phyloP scores from a whole-genome alignment of 2,797 vertebrate genomes.

The Sebastes kiyomatsui region DNA sequence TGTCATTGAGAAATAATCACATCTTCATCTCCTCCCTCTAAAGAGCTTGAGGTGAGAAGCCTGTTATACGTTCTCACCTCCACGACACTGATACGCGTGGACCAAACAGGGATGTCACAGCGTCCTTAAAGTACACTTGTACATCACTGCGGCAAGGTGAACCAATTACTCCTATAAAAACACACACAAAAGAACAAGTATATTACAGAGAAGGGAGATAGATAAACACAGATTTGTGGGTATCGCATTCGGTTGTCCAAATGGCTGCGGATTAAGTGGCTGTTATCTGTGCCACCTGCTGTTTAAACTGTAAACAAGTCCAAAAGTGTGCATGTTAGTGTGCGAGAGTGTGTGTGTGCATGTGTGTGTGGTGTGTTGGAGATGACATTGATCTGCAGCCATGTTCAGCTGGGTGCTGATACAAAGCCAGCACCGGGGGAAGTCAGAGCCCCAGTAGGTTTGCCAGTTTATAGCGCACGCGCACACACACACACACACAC shows the following conservation, averaged over 20 bases:
- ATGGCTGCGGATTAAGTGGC: conserved; percentile 67
- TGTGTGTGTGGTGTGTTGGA: conserved; percentile 14
- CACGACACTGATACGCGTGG: neutral
- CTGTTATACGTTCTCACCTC: neutral
- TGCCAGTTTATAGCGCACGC: conserved; percentile 39
- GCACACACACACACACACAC: neutral
- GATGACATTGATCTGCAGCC: conserved; percentile 68
- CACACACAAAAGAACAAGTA: neutral
- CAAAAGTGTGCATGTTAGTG: conserved; percentile 35
- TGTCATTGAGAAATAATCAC: neutral
- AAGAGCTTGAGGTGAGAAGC: neutral
- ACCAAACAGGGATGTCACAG: neutral
- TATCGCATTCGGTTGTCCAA: conserved; percentile 48
- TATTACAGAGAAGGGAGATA: neutral
- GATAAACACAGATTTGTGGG: conserved; percentile 26
- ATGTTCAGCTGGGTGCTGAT: conserved; percentile 58
- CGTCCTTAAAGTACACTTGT: neutral
- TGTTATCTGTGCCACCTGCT: conserved; percentile 75
- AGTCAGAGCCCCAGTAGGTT: conserved; percentile 33
- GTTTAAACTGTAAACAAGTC: conserved; percentile 72
- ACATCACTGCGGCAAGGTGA: neutral
- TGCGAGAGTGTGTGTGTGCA: neutral
- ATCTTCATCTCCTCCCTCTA: neutral
- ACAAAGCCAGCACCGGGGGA: conserved; percentile 58
- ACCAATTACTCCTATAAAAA: neutral